A percentile compares a stretch with the other conserved stretches of the same genome.
Evolutionary conservation across 2,888 invertebrate species (phyloP).

Genomic region (Campopleginae sp.): DNA sequence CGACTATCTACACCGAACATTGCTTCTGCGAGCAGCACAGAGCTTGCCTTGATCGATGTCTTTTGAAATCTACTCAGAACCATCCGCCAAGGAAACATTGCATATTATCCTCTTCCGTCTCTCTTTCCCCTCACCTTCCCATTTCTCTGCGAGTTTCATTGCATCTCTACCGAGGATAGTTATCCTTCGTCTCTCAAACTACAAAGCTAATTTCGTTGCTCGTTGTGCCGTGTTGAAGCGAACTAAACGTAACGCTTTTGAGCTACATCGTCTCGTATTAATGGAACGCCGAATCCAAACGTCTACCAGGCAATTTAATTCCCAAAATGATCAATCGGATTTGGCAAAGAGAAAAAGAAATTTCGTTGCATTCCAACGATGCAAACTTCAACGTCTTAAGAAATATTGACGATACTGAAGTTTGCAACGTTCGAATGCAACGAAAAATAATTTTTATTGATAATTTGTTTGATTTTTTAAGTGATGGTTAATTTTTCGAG

Average conservation of each 20-base stretch:
- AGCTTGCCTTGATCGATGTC: slow-evolving; percentile 63
- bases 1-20: background rate
- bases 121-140: slow-evolving; percentile 11
- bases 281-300: slow-evolving; percentile 31
- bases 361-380: too few relatives aligned
- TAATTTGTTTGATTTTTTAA: too few relatives aligned
- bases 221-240: slow-evolving; percentile 50
- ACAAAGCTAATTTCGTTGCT: slow-evolving; percentile 64
- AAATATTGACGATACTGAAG: too few relatives aligned
- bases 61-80: slow-evolving; percentile 60
- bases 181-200: slow-evolving; percentile 54
- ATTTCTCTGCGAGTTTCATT: slow-evolving; percentile 32
- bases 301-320: too few relatives aligned
- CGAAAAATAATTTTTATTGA: too few relatives aligned
- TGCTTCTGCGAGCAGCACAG: background rate
- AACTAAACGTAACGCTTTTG: slow-evolving; percentile 37
- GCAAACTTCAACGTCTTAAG: too few relatives aligned
- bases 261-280: slow-evolving; percentile 32
- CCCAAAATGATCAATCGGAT: too few relatives aligned
- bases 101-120: slow-evolving; percentile 27
- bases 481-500: too few relatives aligned
- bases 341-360: too few relatives aligned
- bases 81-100: slow-evolving; percentile 39
- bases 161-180: slow-evolving; percentile 28
- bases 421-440: too few relatives aligned